These are phyloP conservation scores for Platyura marginata DNA, from an alignment of 1,140 invertebrate species.

Conservation along the genomic window DNA sequence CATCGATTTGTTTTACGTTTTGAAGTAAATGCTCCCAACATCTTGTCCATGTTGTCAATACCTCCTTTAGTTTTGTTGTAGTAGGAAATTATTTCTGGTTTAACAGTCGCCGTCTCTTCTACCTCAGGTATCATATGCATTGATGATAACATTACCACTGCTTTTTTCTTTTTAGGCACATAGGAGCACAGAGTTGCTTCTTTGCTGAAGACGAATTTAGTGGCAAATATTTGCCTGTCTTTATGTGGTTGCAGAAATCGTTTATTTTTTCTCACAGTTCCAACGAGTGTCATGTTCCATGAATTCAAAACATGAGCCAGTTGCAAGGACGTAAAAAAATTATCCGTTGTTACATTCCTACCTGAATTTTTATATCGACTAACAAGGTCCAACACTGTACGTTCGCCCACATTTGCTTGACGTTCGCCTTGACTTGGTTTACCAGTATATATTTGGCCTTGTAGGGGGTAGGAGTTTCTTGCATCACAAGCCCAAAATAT, in stretches of 20 bases:
- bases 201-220: slow-evolving; percentile 10
- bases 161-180: slow-evolving; percentile 4
- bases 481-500: slow-evolving; percentile 17
- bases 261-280: slow-evolving; percentile 28
- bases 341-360: neutral
- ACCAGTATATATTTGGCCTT: neutral
- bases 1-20: slow-evolving; percentile 11
- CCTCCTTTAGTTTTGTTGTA: slow-evolving; percentile 27
- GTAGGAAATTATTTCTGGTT: slow-evolving; percentile 19
- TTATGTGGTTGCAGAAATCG: slow-evolving; percentile 2
- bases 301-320: slow-evolving; percentile 1
- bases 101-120: slow-evolving; percentile 8
- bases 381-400: neutral
- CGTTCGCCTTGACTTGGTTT: neutral
- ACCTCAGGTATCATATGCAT: slow-evolving; percentile 7
- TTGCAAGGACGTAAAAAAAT: slow-evolving; percentile 5
- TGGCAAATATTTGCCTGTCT: neutral
- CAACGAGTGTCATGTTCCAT: slow-evolving; percentile 19
- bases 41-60: slow-evolving; percentile 25
- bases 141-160: slow-evolving; percentile 9
- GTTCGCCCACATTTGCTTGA: neutral
- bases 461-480: slow-evolving; percentile 5
- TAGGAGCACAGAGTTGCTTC: slow-evolving; percentile 9
- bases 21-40: slow-evolving; percentile 10
- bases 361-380: neutral